Evolutionary conservation across 2,888 invertebrate genomes (phyloP).

Genomic region (Melipona bicolor): DNA sequence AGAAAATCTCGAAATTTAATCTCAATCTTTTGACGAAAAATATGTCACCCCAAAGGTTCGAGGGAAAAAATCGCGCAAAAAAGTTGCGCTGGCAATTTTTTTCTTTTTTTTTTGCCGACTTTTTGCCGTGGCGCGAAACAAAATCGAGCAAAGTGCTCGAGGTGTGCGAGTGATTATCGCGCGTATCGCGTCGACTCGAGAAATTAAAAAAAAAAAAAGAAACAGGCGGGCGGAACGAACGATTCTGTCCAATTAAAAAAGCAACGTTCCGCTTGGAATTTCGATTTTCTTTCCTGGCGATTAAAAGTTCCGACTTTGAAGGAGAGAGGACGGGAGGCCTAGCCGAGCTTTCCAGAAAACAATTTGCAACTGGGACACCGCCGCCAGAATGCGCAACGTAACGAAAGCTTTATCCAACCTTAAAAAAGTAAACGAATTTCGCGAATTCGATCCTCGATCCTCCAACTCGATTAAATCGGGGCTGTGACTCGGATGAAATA

Average conservation of each 20-base stretch:
- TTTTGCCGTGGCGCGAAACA: neutral
- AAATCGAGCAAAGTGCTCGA: neutral
- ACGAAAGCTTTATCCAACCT: neutral
- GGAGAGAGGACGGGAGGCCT: neutral
- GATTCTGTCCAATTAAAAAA: conserved; percentile 22
- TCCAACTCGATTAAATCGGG: neutral
- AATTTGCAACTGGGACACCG: conserved; percentile 32
- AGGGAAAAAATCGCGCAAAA: neutral
- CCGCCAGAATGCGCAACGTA: conserved; percentile 11
- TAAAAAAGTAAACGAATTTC: conserved; percentile 20
- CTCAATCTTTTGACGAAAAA: neutral
- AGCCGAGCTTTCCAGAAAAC: conserved; percentile 21
- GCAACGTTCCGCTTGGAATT: conserved; percentile 9
- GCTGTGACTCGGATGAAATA: too few species aligned
- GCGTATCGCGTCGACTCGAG: neutral
- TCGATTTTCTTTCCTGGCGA: conserved; percentile 17
- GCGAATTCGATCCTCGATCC: neutral
- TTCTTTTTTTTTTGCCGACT: too few species aligned
- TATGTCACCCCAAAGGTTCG: neutral
- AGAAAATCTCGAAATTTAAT: neutral
- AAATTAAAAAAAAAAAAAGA: neutral
- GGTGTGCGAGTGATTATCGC: neutral
- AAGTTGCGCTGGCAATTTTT: neutral
- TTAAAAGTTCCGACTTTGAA: conserved; percentile 28
- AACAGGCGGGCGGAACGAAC: neutral